These are phyloP conservation scores for Thripadectes ignobilis DNA, from an alignment of 2,797 vertebrate species.

Conservation along the genomic window DNA sequence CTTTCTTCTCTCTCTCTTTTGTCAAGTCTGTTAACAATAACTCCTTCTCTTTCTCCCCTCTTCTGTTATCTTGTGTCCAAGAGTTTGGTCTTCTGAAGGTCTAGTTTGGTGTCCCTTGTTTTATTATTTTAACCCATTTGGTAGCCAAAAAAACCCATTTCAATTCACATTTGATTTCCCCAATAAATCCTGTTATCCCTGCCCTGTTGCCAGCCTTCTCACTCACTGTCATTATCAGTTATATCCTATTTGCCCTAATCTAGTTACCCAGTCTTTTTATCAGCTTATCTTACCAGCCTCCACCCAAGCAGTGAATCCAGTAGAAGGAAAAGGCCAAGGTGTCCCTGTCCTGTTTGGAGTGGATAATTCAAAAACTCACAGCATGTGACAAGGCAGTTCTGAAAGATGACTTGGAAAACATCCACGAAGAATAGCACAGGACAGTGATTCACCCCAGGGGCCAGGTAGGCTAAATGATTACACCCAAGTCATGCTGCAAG, in stretches of 20 bases:
- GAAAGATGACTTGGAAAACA: neutral
- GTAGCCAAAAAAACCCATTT: neutral
- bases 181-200: conserved; percentile 59
- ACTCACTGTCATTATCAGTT: conserved; percentile 43
- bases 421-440: neutral
- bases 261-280: conserved; percentile 41
- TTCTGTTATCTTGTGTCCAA: neutral
- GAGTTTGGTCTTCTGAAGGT: neutral
- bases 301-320: neutral
- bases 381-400: neutral
- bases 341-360: neutral
- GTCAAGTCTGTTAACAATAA: neutral
- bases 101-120: neutral
- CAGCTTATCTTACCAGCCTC: conserved; percentile 18
- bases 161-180: conserved; percentile 2
- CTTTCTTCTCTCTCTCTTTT: neutral
- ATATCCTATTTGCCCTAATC: conserved; percentile 59
- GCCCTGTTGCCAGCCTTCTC: conserved; percentile 24
- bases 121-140: neutral
- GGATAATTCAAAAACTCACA: neutral
- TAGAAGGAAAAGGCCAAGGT: neutral
- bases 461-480: neutral
- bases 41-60: neutral
- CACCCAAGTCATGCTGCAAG: neutral
- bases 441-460: neutral